Evolutionary conservation across 1,140 invertebrate species (phyloP).

Genomic region (Antheraea pernyi): DNA sequence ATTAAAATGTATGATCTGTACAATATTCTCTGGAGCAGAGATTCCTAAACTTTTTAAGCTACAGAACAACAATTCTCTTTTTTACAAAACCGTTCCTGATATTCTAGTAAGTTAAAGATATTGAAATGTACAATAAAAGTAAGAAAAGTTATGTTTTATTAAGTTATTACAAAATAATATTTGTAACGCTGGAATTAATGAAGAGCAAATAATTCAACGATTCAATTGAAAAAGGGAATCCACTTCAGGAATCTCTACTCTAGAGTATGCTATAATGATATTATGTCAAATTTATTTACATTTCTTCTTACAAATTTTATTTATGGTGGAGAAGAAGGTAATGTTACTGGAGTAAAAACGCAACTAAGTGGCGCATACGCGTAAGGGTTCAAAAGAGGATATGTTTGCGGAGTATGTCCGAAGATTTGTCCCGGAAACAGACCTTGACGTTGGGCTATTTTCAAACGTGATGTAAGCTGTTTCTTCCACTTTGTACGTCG

Average conservation of each 20-base stretch:
- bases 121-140: too few relatives aligned
- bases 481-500: conserved; percentile 98
- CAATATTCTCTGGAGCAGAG: too few relatives aligned
- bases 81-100: too few relatives aligned
- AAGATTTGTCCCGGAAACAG: conserved; percentile 86
- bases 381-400: conserved; percentile 79
- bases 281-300: not conserved
- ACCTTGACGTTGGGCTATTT: conserved; percentile 92
- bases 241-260: too few relatives aligned
- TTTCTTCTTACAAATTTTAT: not conserved
- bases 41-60: too few relatives aligned
- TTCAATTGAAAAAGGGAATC: not conserved
- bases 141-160: too few relatives aligned
- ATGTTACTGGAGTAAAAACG: conserved; percentile 75
- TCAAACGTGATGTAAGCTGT: conserved; percentile 92
- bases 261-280: too few relatives aligned
- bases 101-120: too few relatives aligned
- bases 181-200: not conserved
- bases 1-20: too few relatives aligned
- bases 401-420: conserved; percentile 80
- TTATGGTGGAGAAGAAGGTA: conserved; percentile 61
- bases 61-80: too few relatives aligned
- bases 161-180: not conserved
- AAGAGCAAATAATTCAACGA: not conserved
- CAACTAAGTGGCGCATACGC: conserved; percentile 76